These are phyloP conservation scores for Dicycla oo DNA, from an alignment of 2,888 invertebrate genomes.

Conservation along the genomic window DNA sequence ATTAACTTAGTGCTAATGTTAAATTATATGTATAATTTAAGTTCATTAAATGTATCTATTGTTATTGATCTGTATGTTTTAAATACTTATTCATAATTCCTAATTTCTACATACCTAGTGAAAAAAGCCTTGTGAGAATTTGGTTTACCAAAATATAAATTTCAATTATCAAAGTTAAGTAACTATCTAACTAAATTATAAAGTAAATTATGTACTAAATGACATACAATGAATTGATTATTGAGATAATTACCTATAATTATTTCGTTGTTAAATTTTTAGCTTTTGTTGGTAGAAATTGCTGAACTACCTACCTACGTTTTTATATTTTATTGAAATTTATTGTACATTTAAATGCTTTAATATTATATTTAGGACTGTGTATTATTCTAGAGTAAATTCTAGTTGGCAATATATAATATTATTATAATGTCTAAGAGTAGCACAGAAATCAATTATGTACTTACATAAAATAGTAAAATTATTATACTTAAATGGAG, in stretches of 20 bases:
- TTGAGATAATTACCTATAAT: slow-evolving; percentile 38
- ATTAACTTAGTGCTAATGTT: slow-evolving; percentile 49
- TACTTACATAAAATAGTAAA: slow-evolving; percentile 28
- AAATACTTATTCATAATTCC: background rate
- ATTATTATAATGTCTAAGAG: slow-evolving; percentile 34
- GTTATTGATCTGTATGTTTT: background rate
- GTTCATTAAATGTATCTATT: slow-evolving; percentile 1
- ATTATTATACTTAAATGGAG: slow-evolving; percentile 30
- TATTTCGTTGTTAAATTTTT: slow-evolving; percentile 55
- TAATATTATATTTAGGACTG: slow-evolving; percentile 57
- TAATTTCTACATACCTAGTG: slow-evolving; percentile 25
- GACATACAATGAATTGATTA: slow-evolving; percentile 58
- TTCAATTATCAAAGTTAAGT: slow-evolving; percentile 10
- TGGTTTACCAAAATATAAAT: slow-evolving; percentile 30
- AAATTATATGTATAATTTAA: slow-evolving; percentile 18
- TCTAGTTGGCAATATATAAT: slow-evolving; percentile 42
- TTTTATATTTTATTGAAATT: slow-evolving; percentile 48
- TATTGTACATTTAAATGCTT: slow-evolving; percentile 59
- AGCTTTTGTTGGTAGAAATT: slow-evolving; percentile 51
- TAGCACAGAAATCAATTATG: slow-evolving; percentile 62
- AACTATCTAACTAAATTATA: slow-evolving; percentile 29
- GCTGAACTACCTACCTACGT: slow-evolving; percentile 34
- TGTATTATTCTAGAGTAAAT: slow-evolving; percentile 51
- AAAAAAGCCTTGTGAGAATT: slow-evolving; percentile 26
- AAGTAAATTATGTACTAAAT: slow-evolving; percentile 34